Base-by-base conservation (phyloP, 2,888 invertebrate genomes). In the Liodrosophila aerea region DNA sequence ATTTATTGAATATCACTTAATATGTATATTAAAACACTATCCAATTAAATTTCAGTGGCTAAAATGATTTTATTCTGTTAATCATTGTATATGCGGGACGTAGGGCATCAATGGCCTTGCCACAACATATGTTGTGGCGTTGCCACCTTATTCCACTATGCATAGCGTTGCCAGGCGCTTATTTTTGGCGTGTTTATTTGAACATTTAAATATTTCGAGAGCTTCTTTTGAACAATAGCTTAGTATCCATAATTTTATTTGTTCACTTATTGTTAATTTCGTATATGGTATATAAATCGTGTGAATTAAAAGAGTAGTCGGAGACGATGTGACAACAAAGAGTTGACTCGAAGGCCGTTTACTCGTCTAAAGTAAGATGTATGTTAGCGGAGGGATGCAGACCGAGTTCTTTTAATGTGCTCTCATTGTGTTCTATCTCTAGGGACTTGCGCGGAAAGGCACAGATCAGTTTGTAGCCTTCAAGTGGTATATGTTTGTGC, bases 321-420 rank as follows among this genome's bases (percentile, higher is more conserved):
- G 47, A 36, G 45, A 37, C 34, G 40, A 49, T 44, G 52, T 39
- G 31, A 34, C 37, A 52, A 31, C 43, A 33, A 51, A 46, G 30
- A 31, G 33, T 37, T 13, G 31, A 47, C 29, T 13, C 46, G 11
- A 41, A n/a, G 39, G 49, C 15, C 44, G 22, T 53, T 77, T 82
- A 88, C 66, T 90, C 88, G 69, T 89, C 89, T 36, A 87, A 70
- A 57, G 89, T 89, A 47, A 90, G 83, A 81, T 90, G 88, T 51
- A 90, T 67, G 62, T 88, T 89, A n/a, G 88, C 88, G 29, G 88
- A 88, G 43, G 90, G 90, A 85, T 90, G 88, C 49, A 90, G 66
- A 7, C 89, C 88, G 29, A 89, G 76, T 30, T 89, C 88, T 43
- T 87, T 87, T 13, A 90, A 74, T 1, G 88, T 86, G 49, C 67